Base-by-base conservation (phyloP, 1,140 invertebrate species). In the Contarinia nasturtii region DNA sequence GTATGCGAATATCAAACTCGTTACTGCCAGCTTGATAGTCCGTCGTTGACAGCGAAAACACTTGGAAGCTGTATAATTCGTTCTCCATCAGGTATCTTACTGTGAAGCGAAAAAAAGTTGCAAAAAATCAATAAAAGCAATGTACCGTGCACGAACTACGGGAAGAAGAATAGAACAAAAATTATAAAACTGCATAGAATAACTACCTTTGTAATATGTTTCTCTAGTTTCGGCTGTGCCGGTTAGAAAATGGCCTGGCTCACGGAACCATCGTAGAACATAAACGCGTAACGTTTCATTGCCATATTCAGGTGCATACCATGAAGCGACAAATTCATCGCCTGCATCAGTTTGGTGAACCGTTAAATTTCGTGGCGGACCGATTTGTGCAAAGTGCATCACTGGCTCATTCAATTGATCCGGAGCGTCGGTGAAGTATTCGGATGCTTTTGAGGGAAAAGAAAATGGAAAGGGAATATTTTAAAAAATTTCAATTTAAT, bases 251-350 rank as follows among this genome's bases (percentile, higher is more conserved):
- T 79, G 72, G 4, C 72, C 61, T 11, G 70, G 63, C 19, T 72
- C 75, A 53, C 71, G 65, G 54, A 55, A 66, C 77, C 77, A 80
- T 51, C 69, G 70, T 0, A 82, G 71, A 0, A 67, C 65, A 48
- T 80, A 82, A 2, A 67, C 52, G 45, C 70, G 67, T 4, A 80
- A 57, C 33, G 65, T 59, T 20, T 79, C 69, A 15, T 62, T 54
- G 0, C 76, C 76, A 47, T 68, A 63, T 14, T 63, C 58, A 1
- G 84, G 82, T 17, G 79, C 72, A 44, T 76, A 68, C 84, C 84
- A 88, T 20, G 73, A 74, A 2, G 86, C 71, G 11, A 80, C 61
- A 58, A 75, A 77, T n/a, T 80, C 80, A 49, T 78, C 71, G 10
- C 61, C 51, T 4, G 52, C 41, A 19, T 37, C 68, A 27, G 27